phyloP scores from a whole-genome alignment of 2,113 vertebrate species.

The Chloroceryle aenea region DNA sequence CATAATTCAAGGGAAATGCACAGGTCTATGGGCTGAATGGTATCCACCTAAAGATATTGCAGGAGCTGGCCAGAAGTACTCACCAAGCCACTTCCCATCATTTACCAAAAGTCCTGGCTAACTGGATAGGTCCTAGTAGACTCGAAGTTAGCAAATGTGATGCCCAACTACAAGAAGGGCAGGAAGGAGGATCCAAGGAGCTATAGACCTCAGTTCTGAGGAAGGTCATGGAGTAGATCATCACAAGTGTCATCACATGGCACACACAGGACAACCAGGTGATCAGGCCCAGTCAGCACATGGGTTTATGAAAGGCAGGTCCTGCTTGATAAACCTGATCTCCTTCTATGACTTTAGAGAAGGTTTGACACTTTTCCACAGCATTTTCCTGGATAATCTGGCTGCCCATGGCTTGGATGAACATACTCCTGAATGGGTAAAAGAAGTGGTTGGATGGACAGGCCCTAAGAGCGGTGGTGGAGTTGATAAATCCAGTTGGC shows the following conservation, averaged over 20 bases:
- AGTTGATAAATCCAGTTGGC: background rate
- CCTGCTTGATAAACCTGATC: background rate
- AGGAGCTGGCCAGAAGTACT: rapidly evolving
- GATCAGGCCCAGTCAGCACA: background rate
- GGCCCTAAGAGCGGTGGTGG: background rate
- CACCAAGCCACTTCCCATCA: background rate
- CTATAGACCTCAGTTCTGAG: background rate
- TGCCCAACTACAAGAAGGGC: background rate
- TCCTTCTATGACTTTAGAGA: background rate
- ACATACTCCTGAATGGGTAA: too few relatives aligned
- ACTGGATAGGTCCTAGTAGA: too few relatives aligned
- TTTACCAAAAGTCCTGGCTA: background rate
- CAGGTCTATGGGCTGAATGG: rapidly evolving
- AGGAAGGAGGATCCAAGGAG: background rate
- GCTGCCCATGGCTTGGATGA: background rate
- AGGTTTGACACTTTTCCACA: background rate
- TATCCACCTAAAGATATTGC: background rate
- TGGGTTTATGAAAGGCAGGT: background rate
- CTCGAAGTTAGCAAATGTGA: background rate
- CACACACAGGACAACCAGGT: rapidly evolving
- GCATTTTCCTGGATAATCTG: background rate
- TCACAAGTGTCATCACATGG: rapidly evolving
- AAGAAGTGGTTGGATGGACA: rapidly evolving
- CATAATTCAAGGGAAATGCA: background rate
- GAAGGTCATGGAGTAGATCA: background rate